phyloP scores from a whole-genome alignment of 2,113 vertebrate species.

The Casuarius casuarius region DNA sequence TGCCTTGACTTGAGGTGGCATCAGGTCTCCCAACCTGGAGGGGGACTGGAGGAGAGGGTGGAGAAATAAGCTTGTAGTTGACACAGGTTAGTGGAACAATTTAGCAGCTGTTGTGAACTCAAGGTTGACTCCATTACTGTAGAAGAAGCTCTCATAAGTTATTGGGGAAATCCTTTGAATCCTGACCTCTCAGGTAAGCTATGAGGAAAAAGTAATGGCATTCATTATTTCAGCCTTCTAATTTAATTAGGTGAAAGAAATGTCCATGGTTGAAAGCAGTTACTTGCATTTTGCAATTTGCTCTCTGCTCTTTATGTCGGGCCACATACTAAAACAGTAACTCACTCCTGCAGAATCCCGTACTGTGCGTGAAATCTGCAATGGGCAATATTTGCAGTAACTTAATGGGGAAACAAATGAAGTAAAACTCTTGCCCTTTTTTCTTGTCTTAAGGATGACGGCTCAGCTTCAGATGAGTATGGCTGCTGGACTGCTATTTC shows the following conservation, averaged over 20 bases:
- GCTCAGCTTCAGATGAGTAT: neutral
- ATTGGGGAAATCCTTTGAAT: neutral
- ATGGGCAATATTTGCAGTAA: neutral
- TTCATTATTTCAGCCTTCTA: neutral
- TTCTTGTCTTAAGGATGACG: neutral
- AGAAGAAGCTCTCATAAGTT: neutral
- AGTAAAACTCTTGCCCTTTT: neutral
- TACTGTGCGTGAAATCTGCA: neutral
- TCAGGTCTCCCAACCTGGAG: neutral
- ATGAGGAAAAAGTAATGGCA: neutral
- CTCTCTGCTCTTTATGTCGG: neutral
- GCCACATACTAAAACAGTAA: neutral
- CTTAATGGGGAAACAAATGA: neutral
- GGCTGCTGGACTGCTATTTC: neutral
- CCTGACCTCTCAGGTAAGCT: neutral
- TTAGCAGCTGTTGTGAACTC: neutral
- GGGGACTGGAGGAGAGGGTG: neutral
- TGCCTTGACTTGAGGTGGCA: rapidly evolving
- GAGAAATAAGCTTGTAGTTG: neutral
- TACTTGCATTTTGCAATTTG: neutral
- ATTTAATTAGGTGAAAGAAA: neutral
- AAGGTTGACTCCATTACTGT: neutral
- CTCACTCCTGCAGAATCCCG: neutral
- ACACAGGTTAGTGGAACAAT: neutral
- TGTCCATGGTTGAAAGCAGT: neutral